Evolutionary conservation across 2,888 invertebrate species (phyloP), one percentile per base, ranked within the genome.

Genomic region (Maniola hyperantus): DNA sequence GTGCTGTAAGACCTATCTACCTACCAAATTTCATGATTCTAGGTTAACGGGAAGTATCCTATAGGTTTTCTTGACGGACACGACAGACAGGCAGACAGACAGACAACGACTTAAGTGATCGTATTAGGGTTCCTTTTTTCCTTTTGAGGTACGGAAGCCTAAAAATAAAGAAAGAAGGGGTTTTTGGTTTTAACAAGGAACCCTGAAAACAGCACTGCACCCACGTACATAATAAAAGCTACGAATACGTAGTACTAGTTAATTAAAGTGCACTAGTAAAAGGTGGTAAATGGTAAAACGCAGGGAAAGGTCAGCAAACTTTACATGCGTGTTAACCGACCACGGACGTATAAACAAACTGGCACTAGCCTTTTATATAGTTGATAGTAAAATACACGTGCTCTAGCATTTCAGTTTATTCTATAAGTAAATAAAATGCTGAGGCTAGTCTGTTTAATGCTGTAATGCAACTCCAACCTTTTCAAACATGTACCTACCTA

Each of bases 261-360:
- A 62, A 53, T 55, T 55, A 46, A 55, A 64, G 34, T 57, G 59
- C 48, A 42, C 39, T 51, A 15, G 18, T 55, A 39, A 46, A 36
- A 57, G 33, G 15, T 42, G n/a, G 18, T 48, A 42, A 51, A 53
- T 53, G 11, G 63, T 54, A n/a, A 53, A 54, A 51, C 50, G 50
- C 50, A 44, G 34, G 42, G 36, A 74, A 74, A 73, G 80, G 74
- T 78, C 78, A 69, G 70, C 73, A 77, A 79, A 77, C 80, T 78
- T 74, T 71, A 64, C 71, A 64, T 67, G 60, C 65, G 67, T 71
- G 75, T 74, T 76, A 77, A 76, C 76, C 68, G 75, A 74, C 75
- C 69, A 67, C 72, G 44, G 62, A 69, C n/a, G 36, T 36, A 58
- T 75, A 79, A 77, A 80, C 77, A 81, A 75, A 76, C 76, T 73